A percentile compares a stretch with the other conserved stretches of the same genome.
Conservation (phyloP, 2,113 vertebrate genomes). For the Poeciliopsis prolifica region DNA sequence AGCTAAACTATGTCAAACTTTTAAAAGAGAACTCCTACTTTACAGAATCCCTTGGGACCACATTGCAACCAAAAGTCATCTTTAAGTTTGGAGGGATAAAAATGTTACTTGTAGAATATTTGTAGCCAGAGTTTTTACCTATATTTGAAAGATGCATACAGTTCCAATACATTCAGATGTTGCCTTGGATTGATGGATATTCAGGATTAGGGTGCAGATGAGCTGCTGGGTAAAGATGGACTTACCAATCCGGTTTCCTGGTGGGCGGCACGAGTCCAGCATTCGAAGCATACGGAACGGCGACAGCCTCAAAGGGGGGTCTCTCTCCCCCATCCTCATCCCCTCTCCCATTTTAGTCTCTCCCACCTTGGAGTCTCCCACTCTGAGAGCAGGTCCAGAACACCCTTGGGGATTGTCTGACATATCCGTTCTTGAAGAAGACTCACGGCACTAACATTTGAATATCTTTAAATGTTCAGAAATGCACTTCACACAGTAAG, state of each 20-base stretch:
- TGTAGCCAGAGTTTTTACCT: not conserved
- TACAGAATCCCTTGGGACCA: constrained; percentile 13
- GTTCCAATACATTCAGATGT: not conserved
- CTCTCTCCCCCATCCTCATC: constrained; percentile 62
- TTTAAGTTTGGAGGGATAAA: not conserved
- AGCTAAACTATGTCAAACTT: not conserved
- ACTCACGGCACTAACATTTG: constrained; percentile 20
- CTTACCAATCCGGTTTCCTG: constrained; percentile 78
- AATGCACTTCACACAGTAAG: not conserved
- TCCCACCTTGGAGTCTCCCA: constrained; percentile 50
- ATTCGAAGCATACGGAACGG: constrained; percentile 80
- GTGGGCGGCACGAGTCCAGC: constrained; percentile 74
- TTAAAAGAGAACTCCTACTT: constrained; percentile 20
- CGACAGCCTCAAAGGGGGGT: constrained; percentile 70
- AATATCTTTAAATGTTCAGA: constrained; percentile 13
- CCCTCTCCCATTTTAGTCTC: constrained; percentile 61
- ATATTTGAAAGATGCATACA: not conserved
- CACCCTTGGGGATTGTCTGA: constrained; percentile 56
- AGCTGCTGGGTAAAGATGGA: constrained; percentile 23
- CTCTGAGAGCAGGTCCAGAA: constrained; percentile 33
- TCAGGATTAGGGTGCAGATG: not conserved
- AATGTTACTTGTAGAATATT: not conserved
- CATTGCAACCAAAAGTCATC: not conserved
- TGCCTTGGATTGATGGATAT: not conserved
- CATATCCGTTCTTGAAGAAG: constrained; percentile 47